Base-by-base conservation (phyloP, 2,888 invertebrate genomes). In the Gasteruption jaculator region DNA sequence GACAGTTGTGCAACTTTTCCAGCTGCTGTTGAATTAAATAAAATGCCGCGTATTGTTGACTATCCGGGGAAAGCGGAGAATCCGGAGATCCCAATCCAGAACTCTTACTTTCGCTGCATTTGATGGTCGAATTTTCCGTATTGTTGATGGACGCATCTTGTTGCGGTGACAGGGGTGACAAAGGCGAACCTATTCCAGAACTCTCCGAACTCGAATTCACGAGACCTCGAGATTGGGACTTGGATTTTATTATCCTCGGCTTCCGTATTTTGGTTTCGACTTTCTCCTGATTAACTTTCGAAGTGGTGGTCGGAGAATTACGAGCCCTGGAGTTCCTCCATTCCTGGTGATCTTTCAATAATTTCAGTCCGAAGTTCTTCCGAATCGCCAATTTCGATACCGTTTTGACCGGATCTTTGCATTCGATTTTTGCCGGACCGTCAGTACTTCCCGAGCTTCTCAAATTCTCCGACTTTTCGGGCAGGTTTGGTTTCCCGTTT, bases 121-220 rank as follows among this genome's bases (percentile, higher is more conserved):
- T 57, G 7, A 65, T 52, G 26, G 35, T 24, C n/a, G 18, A 26
- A 16, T 21, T n/a, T n/a, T 37, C 39, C 7, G 29, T 44, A 4
- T 8, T 27, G 27, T 38, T 45, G 5, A 10, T 37, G 27, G 47
- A 38, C 2, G 49, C 22, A 7, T 56, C 61, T 11, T 44, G 56
- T 21, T 56, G 51, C 14, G 65, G 65, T 3, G 65, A 64, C 22
- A 63, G 46, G 3, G 64, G 64, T 15, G 65, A 65, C 22, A 64
- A 45, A 4, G 64, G 65, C n/a, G 65, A 65, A 12, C 58, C 64
- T 8, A 65, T 60, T 4, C 65, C 65, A 3, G 65, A 65, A 45
- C 65, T 65, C 37, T 65, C 65, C 2, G 65, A 65, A 24, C 63
- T 65, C 4, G 65, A 65, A 45, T 60, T 63, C 31, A 57, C 62